These are phyloP conservation scores for Mythimna vitellina DNA, from an alignment of 2,888 invertebrate genomes.

Conservation along the genomic window DNA sequence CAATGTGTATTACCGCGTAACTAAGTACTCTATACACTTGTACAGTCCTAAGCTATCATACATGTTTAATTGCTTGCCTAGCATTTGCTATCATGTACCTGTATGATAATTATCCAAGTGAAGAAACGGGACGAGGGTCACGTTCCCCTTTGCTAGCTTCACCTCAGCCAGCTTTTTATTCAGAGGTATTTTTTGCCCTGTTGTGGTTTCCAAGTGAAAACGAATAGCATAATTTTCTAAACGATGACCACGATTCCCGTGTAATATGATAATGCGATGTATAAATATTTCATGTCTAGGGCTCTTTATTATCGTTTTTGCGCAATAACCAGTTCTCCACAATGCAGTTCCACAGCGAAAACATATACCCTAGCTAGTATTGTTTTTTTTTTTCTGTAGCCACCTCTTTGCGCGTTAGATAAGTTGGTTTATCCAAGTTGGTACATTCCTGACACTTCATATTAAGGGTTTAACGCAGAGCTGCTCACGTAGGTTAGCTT, in stretches of 20 bases:
- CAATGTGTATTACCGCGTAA: conserved; percentile 25
- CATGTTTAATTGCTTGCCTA: conserved; percentile 49
- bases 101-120: conserved; percentile 65
- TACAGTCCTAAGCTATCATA: conserved; percentile 43
- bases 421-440: conserved; percentile 52
- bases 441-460: conserved; percentile 42
- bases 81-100: conserved; percentile 46
- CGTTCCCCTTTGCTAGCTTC: conserved; percentile 64
- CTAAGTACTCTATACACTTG: conserved; percentile 31
- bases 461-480: conserved; percentile 26
- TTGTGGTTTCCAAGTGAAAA: conserved; percentile 85
- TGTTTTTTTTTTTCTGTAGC: conserved; percentile 75
- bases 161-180: conserved; percentile 59
- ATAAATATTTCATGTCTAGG: conserved; percentile 89
- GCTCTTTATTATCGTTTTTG: conserved; percentile 86
- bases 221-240: conserved; percentile 88
- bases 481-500: conserved; percentile 27
- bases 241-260: conserved; percentile 88
- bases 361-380: conserved; percentile 78
- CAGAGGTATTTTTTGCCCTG: conserved; percentile 69
- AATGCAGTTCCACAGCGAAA: conserved; percentile 80
- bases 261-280: conserved; percentile 90
- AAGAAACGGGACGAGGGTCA: conserved; percentile 69
- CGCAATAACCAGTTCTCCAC: conserved; percentile 83
- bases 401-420: conserved; percentile 60